phyloP scores from a whole-genome alignment of 2,113 vertebrate species.

The Chloropsis cyanopogon region DNA sequence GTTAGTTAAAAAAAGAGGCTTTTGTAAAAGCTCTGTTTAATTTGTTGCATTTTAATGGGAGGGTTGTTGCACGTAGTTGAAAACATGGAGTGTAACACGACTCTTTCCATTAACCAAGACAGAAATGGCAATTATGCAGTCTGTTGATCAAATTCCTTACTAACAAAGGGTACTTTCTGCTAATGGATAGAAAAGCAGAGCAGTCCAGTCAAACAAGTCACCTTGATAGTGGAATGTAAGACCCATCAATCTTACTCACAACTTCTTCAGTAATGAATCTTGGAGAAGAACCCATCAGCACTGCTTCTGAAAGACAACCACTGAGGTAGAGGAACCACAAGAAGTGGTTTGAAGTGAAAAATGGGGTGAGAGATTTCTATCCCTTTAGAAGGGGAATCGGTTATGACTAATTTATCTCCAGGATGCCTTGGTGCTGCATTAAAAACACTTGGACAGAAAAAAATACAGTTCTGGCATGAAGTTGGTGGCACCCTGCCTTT shows the following conservation, averaged over 20 bases:
- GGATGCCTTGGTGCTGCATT: background rate
- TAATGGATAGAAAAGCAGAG: constrained; percentile 18
- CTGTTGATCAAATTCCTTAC: constrained; percentile 49
- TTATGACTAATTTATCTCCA: background rate
- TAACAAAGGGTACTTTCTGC: constrained; percentile 21
- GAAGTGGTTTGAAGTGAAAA: constrained; percentile 8
- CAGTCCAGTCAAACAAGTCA: constrained; percentile 31
- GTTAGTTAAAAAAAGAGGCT: constrained; percentile 7
- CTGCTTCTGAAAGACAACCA: background rate
- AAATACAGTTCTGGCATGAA: background rate
- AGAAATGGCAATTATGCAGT: constrained; percentile 44
- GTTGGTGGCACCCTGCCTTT: background rate
- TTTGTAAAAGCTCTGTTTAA: constrained; percentile 32
- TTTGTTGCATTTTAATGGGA: constrained; percentile 34
- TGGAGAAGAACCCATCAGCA: background rate
- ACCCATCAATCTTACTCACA: constrained; percentile 5
- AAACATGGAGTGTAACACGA: constrained; percentile 9
- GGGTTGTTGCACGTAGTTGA: constrained; percentile 5
- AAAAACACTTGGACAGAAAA: background rate
- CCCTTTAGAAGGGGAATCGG: background rate
- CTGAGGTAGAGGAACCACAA: background rate
- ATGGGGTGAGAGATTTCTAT: background rate
- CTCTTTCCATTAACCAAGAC: constrained; percentile 33
- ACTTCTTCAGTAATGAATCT: constrained; percentile 26
- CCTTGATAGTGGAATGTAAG: background rate